Evolutionary conservation across 2,113 vertebrate genomes (phyloP), one percentile per base, ranked within the genome.

Genomic region (Pterocles burchelli): DNA sequence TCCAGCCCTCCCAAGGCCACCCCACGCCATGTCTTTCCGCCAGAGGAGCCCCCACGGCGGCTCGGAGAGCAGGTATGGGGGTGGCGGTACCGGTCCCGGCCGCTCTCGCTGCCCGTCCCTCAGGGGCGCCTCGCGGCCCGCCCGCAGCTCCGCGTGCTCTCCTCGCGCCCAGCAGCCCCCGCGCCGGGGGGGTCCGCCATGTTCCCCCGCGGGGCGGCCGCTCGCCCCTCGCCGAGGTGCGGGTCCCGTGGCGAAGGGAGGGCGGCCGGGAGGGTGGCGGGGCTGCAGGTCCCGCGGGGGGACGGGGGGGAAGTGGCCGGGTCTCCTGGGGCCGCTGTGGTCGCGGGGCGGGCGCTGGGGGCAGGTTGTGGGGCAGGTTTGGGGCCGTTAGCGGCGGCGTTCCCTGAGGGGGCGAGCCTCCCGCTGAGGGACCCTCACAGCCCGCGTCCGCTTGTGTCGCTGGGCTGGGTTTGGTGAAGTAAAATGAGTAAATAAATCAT

Each of bases 1-100:
- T 45, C 8, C 57, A 10, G 38, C 34, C 7, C 17, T 45, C 4
- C 10, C 17, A 6, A 9, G 16, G 4, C 7, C 19, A 2, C 16
- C 13, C 19, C 20, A 14, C 61, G 21, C 83, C 80, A 97, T 97
- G 97, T 93, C 97, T 13, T 92, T 68, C 73, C 94, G 96, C 46
- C 96, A 95, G 34, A 88, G 97, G 43, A 97, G 96, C 63, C 96
- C 96, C 2, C 85, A 93, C 31, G 7, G 52, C 20, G 66, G 41
- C 72, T 17, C 51, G 13, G 7, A 8, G 55, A 54, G 70, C 93
- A 96, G 96, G 96, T 95, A 82, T 3, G 59, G 12, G 10, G 48
- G 13, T 7, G 9, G 17, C 9, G 43, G 43, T 7, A 6, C 46
- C 12, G 17, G 38, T 5, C 1, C 48, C 48, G 19, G 51, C 38